Conservation (phyloP, 1,140 invertebrate species). For the Papilio aristodemus region DNA sequence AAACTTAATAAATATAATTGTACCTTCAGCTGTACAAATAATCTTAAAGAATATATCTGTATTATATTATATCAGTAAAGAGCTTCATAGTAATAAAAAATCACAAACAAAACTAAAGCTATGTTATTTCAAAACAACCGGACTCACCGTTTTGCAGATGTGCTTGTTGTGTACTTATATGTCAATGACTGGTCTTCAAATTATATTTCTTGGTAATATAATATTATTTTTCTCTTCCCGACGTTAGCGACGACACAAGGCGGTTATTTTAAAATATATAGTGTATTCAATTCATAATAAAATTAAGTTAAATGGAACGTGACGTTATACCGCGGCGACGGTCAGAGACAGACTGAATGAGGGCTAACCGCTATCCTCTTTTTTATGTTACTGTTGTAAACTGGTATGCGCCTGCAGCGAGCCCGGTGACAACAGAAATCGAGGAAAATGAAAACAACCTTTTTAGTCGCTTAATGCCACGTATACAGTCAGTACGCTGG, state of each 20-base stretch:
- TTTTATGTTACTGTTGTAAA: constrained; percentile 73
- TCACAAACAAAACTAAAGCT: neutral
- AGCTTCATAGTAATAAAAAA: neutral
- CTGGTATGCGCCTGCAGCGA: constrained; percentile 59
- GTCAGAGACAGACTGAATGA: constrained; percentile 63
- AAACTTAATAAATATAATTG: too few relatives aligned
- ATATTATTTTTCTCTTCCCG: constrained; percentile 9
- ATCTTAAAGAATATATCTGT: neutral
- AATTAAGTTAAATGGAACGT: constrained; percentile 38
- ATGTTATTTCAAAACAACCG: constrained; percentile 32
- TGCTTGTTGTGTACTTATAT: too few relatives aligned
- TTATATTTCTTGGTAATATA: neutral
- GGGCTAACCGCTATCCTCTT: constrained; percentile 71
- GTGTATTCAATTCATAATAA: constrained; percentile 5
- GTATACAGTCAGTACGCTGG: constrained; percentile 40
- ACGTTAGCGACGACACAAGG: neutral
- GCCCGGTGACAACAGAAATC: constrained; percentile 51
- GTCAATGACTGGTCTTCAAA: constrained; percentile 21
- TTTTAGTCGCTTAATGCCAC: constrained; percentile 41
- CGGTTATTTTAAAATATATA: constrained; percentile 12
- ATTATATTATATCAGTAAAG: neutral
- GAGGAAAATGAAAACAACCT: constrained; percentile 46
- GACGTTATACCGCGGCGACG: constrained; percentile 50
- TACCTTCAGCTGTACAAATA: neutral
- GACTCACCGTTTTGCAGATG: constrained; percentile 41